Base-by-base conservation (phyloP, 1,140 invertebrate genomes). In the Bilobella aurantiaca region DNA sequence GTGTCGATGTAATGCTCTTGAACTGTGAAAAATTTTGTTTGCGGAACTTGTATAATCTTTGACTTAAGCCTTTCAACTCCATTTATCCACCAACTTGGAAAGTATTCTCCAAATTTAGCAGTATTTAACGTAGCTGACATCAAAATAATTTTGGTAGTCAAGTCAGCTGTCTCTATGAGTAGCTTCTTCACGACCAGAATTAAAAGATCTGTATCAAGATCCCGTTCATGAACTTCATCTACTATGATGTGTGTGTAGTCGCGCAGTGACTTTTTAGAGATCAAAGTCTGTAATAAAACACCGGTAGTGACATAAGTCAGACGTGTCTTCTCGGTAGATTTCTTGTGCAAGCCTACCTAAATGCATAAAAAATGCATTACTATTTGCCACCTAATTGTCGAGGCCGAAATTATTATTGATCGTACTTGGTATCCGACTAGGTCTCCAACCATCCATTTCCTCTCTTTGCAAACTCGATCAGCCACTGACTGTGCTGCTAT, bases 221-320 rank as follows among this genome's bases (percentile, higher is more conserved):
- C 89, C 25, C 96, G 81, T 79, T 99, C 96, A 75, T 99, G 96
- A 25, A 99, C 87, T 77, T 96, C 91, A 78, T 94, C 94, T 8
- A 99, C 79, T 73, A 99, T 87, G 56, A 99, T 84, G 76, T 99
- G 96, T 0, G 95, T 95, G 65, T 81, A 86, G 28, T 80, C 78
- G 31, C 79, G 74, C 61, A 87, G 75, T 56, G 80, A 78, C 67
- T 82, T 83, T 34, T 75, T 74, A 1, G 83, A 76, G 57, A 86
- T 86, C 27, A 88, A 72, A 62, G 82, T 85, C 71, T 87, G 80
- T 5, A 87, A 75, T 8, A 88, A 75, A 25, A 88, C 84, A 32
- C 86, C 86, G 64, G 83, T 84, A 63, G 96, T 90, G 62, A 94
- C 90, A 78, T 90, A 99, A 2, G 85, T 84, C 3, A 98, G 79